A percentile compares a stretch with the other conserved stretches of the same genome.
These are phyloP conservation scores for Hemicrepidius hirtus DNA, from an alignment of 2,888 invertebrate species.

Conservation along the genomic window DNA sequence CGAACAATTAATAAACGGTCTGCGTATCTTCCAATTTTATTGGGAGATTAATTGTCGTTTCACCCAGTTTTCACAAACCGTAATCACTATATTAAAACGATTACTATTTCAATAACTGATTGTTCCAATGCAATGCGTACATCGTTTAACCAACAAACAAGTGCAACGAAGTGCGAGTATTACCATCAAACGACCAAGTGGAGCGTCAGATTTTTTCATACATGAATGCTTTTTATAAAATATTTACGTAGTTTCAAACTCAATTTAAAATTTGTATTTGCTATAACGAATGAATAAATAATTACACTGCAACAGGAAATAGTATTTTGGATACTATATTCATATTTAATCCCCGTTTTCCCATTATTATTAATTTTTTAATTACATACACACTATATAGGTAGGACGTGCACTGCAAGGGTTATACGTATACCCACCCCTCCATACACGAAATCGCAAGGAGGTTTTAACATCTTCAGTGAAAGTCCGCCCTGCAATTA, in stretches of 20 bases:
- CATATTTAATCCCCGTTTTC: no score
- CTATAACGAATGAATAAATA: neutral
- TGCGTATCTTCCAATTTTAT: conserved; percentile 8
- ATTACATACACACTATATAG: no score
- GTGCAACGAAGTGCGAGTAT: conserved; percentile 7
- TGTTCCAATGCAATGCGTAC: conserved; percentile 12
- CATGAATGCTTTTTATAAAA: conserved; percentile 4
- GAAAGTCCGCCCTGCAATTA: no score
- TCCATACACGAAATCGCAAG: no score
- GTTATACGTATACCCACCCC: no score
- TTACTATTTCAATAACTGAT: conserved; percentile 2
- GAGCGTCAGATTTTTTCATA: neutral
- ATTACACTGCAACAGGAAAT: neutral
- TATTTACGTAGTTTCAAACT: neutral
- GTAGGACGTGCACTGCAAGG: no score
- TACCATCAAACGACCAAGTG: conserved; percentile 7
- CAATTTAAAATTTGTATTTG: neutral
- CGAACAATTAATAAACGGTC: conserved; percentile 13
- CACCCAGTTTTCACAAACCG: conserved; percentile 6
- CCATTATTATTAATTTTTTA: no score
- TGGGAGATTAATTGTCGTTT: conserved; percentile 14
- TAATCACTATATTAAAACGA: conserved; percentile 10
- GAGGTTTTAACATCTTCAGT: no score
- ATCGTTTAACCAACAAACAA: neutral
- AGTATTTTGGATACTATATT: neutral